Evolutionary conservation across 2,888 invertebrate species (phyloP), one percentile per base, ranked within the genome.

Genomic region (Phyllotreta cruciferae): DNA sequence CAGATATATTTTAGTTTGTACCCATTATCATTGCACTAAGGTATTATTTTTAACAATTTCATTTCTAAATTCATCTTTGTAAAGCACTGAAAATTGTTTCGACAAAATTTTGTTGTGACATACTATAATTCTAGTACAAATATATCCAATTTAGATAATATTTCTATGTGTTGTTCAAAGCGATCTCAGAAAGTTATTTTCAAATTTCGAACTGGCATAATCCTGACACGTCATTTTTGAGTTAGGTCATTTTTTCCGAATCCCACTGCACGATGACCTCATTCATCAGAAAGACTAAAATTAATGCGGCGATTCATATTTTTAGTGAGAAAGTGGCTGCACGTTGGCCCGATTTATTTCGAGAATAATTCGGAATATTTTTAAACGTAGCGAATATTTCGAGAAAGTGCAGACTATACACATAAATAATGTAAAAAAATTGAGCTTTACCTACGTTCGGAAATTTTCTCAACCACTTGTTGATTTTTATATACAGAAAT

Each of bases 251-350:
- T 56, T 50, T 50, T 42, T 49, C 14, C 37, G 42, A 56, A 36
- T 50, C 34, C 36, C 50, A 60, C 47, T 49, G 47, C 47, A 37
- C 56, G 62, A n/a, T n/a, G n/a, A 62, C 62, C 56, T 62, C 62
- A 62, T 62, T 62, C 56, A 50, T 50, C 39, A 62, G 39, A 42
- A 41, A 47, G 8, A 11, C 56, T 62, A 62, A 50, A 62, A 50
- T 56, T 44, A 62, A 41, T 50, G 13, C 10, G n/a, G 24, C 10
- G 41, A 62, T 56, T 34, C 11, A 39, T 56, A 56, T 42, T 56
- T 62, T 44, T 62, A 47, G 56, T 8, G 9, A 6, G 42, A 10
- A 55, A 10, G 13, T 35, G 9, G 41, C 8, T 24, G 36, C 8
- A 35, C n/a, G 36, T 34, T 11, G 3, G 6, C 6, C 14, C 9